Base-by-base conservation (phyloP, 2,888 invertebrate genomes). In the Rutpela maculata region DNA sequence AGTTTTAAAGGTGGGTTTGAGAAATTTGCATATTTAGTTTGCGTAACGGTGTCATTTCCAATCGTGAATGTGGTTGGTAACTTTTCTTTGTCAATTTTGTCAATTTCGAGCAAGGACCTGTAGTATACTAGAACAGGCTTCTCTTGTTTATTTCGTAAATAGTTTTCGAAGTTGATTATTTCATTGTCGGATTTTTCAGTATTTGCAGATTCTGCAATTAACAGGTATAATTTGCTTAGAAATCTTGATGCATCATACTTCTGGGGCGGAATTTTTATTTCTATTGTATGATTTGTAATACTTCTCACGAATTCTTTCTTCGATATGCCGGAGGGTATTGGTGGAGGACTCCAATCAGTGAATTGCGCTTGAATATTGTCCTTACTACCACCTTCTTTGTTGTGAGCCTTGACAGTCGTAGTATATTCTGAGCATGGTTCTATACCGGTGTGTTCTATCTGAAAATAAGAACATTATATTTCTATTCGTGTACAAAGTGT, bases 1-100 rank as follows among this genome's bases (percentile, higher is more conserved):
- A 75, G 59, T 19, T 78, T 56, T 15, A 84, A 75, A 17, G 77
- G 75, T 5, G 63, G 70, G 69, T 85, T 82, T 1, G 72, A 9
- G 50, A 75, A 50, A 19, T 72, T 69, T 26, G 10, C 55, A n/a
- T 74, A 50, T 5, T 50, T 6, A n/a, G 57, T 1, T 5, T 15
- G 9, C 7, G 63, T 70, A 12, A 43, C 11, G 31, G 22, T 65
- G 7, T 71, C 80, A n/a, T 17, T 38, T 43, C 74, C 74, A 57
- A 78, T 76, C 15, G 4, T 22, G 43, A 75, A 73, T 17, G 4
- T n/a, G 0, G 43, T 10, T 0, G 70, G 35, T 9, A 35, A 22
- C 17, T 77, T 19, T 55, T 67, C 19, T 31, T 72, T 65, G 6
- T 12, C 31, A 1, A 35, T 62, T 31, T 72, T 65, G 6, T 12